Percentiles rank a stretch among this genome's conserved stretches.
Conservation (phyloP, 2,113 vertebrate species). For the Caranx ignobilis region DNA sequence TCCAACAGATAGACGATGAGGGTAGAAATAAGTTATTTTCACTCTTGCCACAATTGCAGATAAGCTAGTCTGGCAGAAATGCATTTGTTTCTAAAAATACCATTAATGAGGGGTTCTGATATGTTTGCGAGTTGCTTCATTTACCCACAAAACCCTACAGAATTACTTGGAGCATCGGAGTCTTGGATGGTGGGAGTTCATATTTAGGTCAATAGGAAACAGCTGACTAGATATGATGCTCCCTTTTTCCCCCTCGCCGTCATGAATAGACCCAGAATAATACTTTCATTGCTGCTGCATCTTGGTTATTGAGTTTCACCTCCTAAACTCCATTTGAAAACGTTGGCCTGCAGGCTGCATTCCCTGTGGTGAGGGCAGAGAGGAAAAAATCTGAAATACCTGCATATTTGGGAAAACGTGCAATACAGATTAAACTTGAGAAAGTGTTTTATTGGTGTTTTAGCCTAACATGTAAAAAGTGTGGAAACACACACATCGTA, state of each 20-base stretch:
- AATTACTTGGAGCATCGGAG: slow-evolving; percentile 40
- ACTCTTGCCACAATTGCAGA: slow-evolving; percentile 52
- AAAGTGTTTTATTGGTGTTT: slow-evolving; percentile 55
- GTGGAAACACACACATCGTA: slow-evolving; percentile 20
- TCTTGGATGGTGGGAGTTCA: slow-evolving; percentile 60
- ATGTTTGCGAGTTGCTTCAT: slow-evolving; percentile 52
- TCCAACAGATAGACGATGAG: slow-evolving; percentile 49
- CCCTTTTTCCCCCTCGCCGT: slow-evolving; percentile 25
- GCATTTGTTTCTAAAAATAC: slow-evolving; percentile 76
- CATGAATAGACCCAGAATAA: slow-evolving; percentile 12
- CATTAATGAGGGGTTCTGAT: slow-evolving; percentile 73
- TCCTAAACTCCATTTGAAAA: slow-evolving; percentile 15
- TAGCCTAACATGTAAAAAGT: slow-evolving; percentile 16
- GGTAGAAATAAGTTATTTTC: slow-evolving; percentile 60
- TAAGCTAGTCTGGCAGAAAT: slow-evolving; percentile 49
- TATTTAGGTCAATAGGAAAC: slow-evolving; percentile 63
- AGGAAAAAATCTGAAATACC: slow-evolving; percentile 34
- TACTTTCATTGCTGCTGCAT: slow-evolving; percentile 15
- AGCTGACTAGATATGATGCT: slow-evolving; percentile 58
- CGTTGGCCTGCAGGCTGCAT: background rate
- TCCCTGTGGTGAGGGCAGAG: slow-evolving; percentile 22
- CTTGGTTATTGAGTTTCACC: slow-evolving; percentile 26
- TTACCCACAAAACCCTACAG: slow-evolving; percentile 51
- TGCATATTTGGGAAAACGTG: slow-evolving; percentile 46
- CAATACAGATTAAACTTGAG: slow-evolving; percentile 33